Conservation (phyloP, 2,888 invertebrate genomes). For the Cyaniris semiargus region DNA sequence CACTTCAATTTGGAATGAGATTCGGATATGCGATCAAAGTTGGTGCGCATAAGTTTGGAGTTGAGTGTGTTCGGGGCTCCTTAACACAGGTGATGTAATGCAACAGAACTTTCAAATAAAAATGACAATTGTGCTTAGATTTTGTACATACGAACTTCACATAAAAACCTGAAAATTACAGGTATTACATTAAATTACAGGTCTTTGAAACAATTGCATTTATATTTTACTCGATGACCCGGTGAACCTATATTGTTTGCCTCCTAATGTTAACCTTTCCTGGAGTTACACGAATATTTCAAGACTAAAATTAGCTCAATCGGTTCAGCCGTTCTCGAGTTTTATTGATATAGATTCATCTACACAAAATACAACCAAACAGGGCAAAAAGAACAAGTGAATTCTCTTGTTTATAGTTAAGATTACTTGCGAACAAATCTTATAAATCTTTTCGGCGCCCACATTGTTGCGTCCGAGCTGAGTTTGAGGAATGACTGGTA, state of each 20-base stretch:
- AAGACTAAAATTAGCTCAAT: too few species aligned
- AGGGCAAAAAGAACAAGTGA: neutral
- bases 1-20: slow-evolving; percentile 31
- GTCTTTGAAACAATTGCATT: too few species aligned
- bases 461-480: slow-evolving; percentile 50
- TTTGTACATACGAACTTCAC: neutral
- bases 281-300: too few species aligned
- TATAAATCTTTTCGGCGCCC: slow-evolving; percentile 33
- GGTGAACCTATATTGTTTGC: too few species aligned
- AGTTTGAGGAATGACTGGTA: slow-evolving; percentile 52
- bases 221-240: too few species aligned
- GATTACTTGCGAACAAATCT: slow-evolving; percentile 21
- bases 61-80: slow-evolving; percentile 10
- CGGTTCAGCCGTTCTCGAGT: too few species aligned
- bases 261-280: too few species aligned
- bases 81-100: neutral
- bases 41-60: slow-evolving; percentile 25
- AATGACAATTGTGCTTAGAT: neutral
- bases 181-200: too few species aligned
- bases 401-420: neutral
- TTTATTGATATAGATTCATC: too few species aligned
- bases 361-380: neutral
- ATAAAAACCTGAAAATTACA: too few species aligned
- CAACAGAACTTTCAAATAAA: neutral
- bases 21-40: slow-evolving; percentile 30